Percentiles rank a stretch among this genome's conserved stretches.
phyloP scores from a whole-genome alignment of 2,888 invertebrate genomes.

The Tetheella fluctuosa region DNA sequence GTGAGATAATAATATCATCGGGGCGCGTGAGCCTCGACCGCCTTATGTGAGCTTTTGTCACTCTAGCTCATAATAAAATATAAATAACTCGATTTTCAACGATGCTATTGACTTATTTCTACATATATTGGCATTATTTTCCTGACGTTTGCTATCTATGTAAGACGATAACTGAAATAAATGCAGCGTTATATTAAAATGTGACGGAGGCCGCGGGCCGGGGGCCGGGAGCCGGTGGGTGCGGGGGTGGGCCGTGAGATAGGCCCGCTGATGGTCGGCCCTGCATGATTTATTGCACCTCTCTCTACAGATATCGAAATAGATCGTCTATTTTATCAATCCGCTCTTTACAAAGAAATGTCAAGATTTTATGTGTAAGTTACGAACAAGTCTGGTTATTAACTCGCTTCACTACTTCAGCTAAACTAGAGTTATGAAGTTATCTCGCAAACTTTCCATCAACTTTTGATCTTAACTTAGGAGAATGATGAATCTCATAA shows the following conservation, averaged over 20 bases:
- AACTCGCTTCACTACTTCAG: not conserved
- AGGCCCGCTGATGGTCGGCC: not conserved
- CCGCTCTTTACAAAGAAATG: not conserved
- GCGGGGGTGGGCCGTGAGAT: not conserved
- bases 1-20: not conserved
- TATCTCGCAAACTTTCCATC: not conserved
- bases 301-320: not conserved
- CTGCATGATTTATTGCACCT: conserved; percentile 9
- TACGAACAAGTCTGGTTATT: not conserved
- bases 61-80: not conserved
- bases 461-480: not conserved
- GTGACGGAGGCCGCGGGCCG: not conserved
- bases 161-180: not conserved
- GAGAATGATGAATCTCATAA: not conserved
- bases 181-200: conserved; percentile 1
- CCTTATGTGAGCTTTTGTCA: not conserved
- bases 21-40: not conserved
- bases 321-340: not conserved
- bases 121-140: not conserved
- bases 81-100: too few species aligned
- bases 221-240: not conserved
- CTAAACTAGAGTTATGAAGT: too few species aligned
- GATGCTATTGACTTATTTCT: too few species aligned
- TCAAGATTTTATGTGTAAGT: not conserved
- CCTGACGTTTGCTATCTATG: not conserved